Evolutionary conservation across 2,888 invertebrate species (phyloP).

Genomic region (Exocentrus adspersus): DNA sequence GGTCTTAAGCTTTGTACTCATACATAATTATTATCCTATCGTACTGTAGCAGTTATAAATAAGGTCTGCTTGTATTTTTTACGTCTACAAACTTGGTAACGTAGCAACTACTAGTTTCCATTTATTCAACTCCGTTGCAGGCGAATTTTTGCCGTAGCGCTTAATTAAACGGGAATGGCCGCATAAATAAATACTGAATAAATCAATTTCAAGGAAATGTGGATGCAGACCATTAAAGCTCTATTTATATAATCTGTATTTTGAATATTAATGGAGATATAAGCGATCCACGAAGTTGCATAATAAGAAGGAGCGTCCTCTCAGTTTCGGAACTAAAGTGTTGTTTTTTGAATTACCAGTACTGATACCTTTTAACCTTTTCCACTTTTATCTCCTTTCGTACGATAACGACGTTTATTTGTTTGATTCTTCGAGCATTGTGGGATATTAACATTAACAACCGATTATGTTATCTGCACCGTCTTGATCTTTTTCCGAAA

Average conservation of each 20-base stretch:
- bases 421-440: too few species aligned
- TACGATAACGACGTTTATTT: too few species aligned
- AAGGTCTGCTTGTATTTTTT: neutral
- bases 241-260: conserved; percentile 18
- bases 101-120: neutral
- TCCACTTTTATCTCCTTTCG: too few species aligned
- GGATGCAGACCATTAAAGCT: conserved; percentile 16
- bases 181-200: conserved; percentile 21
- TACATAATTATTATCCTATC: neutral
- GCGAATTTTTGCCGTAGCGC: neutral
- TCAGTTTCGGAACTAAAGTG: too few species aligned
- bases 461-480: too few species aligned
- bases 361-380: too few species aligned
- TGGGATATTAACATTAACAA: too few species aligned
- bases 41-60: neutral
- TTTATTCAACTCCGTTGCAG: neutral
- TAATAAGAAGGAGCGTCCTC: too few species aligned
- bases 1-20: too few species aligned
- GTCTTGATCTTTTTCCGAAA: too few species aligned
- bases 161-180: conserved; percentile 18
- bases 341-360: too few species aligned
- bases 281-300: conserved; percentile 7
- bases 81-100: neutral
- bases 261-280: conserved; percentile 20
- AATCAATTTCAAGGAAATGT: conserved; percentile 21